Evolutionary conservation across 1,140 invertebrate species (phyloP), one percentile per base, ranked within the genome.

Genomic region (Drosophila sp.): DNA sequence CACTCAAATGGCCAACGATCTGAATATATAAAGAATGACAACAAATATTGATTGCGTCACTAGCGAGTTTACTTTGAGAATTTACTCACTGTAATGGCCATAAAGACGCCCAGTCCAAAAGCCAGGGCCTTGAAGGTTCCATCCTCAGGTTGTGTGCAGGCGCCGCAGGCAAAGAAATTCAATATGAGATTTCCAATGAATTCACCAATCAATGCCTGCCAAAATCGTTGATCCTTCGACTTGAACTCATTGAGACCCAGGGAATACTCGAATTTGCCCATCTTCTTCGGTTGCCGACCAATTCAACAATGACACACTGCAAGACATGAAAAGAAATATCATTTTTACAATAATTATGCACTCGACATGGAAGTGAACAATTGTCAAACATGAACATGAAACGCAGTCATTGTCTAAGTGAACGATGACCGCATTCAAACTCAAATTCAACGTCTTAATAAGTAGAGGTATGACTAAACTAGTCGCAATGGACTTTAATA

Each of bases 41-140:
- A n/a, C n/a, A n/a, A n/a, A n/a, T n/a, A n/a, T n/a, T n/a, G n/a
- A n/a, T n/a, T n/a, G n/a, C n/a, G n/a, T n/a, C n/a, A n/a, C n/a
- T n/a, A n/a, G n/a, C n/a, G n/a, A n/a, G n/a, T n/a, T n/a, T n/a
- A n/a, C n/a, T n/a, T n/a, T n/a, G n/a, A n/a, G n/a, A n/a, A n/a
- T n/a, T n/a, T 13, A 67, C 93, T 92, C 92, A 96, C 95, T 92
- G 96, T 96, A 21, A 96, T 95, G 62, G 94, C 93, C 56, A 96
- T 95, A 74, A 96, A 97, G 40, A 98, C 95, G 0, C 95, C 93
- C 38, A 99, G 93, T 63, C 98, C 98, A 91, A 98, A 98, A 3
- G 96, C 94, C 6, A 99, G 92, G 0, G 96, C 94, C 75, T 98
- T 97, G 66, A 97, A 95, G 1, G 97, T 94, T 21, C 96, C 93